A percentile compares a stretch with the other conserved stretches of the same genome.
These are phyloP conservation scores for Crotalus horridus DNA, from an alignment of 2,113 vertebrate species.

Conservation along the genomic window DNA sequence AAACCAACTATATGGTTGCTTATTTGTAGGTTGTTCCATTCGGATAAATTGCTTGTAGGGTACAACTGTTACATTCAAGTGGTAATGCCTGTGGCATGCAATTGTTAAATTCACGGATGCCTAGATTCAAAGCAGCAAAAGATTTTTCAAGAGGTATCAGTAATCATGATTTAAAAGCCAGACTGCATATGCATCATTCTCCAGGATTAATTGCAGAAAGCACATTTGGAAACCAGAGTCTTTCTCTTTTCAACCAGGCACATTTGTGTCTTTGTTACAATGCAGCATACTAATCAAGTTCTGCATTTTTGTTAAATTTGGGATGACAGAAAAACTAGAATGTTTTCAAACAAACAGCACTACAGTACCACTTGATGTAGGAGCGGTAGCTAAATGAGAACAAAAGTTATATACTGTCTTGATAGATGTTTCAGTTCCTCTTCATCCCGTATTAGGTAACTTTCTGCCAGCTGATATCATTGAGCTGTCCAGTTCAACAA, in stretches of 20 bases:
- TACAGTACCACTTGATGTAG: not conserved
- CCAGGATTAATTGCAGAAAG: slow-evolving; percentile 13
- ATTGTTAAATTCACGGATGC: not conserved
- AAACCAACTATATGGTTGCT: not conserved
- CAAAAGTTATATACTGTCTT: not conserved
- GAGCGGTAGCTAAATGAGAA: slow-evolving; percentile 5
- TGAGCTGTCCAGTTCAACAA: not conserved
- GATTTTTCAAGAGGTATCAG: not conserved
- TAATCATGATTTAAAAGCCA: not conserved
- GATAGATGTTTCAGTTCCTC: not conserved
- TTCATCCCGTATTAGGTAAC: not conserved
- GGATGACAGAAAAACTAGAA: not conserved
- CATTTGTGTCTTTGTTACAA: not conserved
- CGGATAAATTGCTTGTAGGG: not conserved
- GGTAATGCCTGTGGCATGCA: not conserved
- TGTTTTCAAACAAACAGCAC: not conserved
- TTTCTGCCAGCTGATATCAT: not conserved
- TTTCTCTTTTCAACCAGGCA: not conserved
- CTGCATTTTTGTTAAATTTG: not conserved
- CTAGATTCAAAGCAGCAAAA: not conserved
- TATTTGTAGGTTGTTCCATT: not conserved
- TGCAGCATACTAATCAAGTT: not conserved
- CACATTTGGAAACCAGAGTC: not conserved
- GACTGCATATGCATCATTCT: not conserved
- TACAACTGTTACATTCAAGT: not conserved